Base-by-base conservation (phyloP, 2,797 vertebrate genomes). In the Typhlichthys subterraneus region DNA sequence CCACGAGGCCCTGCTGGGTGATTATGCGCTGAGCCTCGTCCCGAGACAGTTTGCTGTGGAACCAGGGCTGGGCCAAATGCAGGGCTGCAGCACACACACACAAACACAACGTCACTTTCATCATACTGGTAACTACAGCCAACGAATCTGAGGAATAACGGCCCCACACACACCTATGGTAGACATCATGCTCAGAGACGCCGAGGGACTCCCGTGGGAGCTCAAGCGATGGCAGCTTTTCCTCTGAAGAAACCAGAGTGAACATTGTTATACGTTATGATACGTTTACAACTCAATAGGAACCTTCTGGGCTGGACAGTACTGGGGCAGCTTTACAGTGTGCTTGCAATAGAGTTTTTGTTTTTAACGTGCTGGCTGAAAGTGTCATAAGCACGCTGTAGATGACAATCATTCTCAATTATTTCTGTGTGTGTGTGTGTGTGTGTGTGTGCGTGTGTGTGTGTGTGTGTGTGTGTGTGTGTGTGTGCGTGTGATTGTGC, bases 51-150 rank as follows among this genome's bases (percentile, higher is more conserved):
- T 93, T 96, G 75, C 96, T 93, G 81, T 99, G 96, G 89, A 99
- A 99, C 98, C 98, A 99, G 0, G 95, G 91, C 85, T 99, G 97
- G 72, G 94, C 91, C 80, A 91, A 86, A 80, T 99, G 98, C 72
- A 99, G 91, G 33, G 92, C 98, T 99, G 76, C 2, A 63, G 73
- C 33, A 71, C 29, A 76, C 51, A 59, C 33, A 71, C 0, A 60
- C 2, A 80, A 17, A 62, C 2, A 1, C 11, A 2, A 54, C 10
- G 12, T 59, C 52, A 42, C 11, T 47, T 45, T 1, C 45, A 53
- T 59, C 12, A 53, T 53, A 57, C n/a, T 51, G 31, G 46, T 53
- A 3, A 61, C 50, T 19, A 2, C 13, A 31, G 23, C 8, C 2
- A 33, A 17, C 15, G 64, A 59, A 62, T 59, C 13, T 13, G 48